These are phyloP conservation scores for Notodonta dromedarius DNA, from an alignment of 2,888 invertebrate genomes.

Conservation along the genomic window DNA sequence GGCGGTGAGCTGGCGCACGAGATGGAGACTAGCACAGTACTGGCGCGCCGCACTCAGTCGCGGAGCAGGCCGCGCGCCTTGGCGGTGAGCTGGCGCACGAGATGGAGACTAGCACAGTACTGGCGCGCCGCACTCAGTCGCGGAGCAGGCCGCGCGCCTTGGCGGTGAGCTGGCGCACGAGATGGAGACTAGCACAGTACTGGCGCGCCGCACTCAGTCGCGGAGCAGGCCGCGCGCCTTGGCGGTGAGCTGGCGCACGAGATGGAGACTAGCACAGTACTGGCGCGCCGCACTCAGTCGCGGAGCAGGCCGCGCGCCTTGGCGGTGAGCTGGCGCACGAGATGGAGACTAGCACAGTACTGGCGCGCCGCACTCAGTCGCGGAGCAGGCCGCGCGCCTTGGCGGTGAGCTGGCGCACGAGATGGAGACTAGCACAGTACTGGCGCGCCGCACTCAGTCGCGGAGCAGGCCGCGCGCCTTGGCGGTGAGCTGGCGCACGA, in stretches of 20 bases:
- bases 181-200: conserved; percentile 59
- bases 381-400: conserved; percentile 88
- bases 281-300: conserved; percentile 41
- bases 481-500: conserved; percentile 91
- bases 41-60: conserved; percentile 52
- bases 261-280: conserved; percentile 71
- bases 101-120: conserved; percentile 71
- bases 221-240: conserved; percentile 88
- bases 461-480: no score
- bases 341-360: conserved; percentile 59
- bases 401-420: conserved; percentile 91
- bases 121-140: conserved; percentile 41
- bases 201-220: conserved; percentile 52
- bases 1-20: conserved; percentile 91
- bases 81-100: conserved; percentile 91
- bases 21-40: conserved; percentile 59
- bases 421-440: conserved; percentile 71
- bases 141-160: no score
- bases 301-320: no score
- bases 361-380: conserved; percentile 52
- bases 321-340: conserved; percentile 91
- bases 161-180: conserved; percentile 91
- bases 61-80: conserved; percentile 88
- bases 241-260: conserved; percentile 91
- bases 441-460: conserved; percentile 41